These are phyloP conservation scores for Osmoderma eremita DNA, from an alignment of 2,888 invertebrate genomes.

Conservation along the genomic window DNA sequence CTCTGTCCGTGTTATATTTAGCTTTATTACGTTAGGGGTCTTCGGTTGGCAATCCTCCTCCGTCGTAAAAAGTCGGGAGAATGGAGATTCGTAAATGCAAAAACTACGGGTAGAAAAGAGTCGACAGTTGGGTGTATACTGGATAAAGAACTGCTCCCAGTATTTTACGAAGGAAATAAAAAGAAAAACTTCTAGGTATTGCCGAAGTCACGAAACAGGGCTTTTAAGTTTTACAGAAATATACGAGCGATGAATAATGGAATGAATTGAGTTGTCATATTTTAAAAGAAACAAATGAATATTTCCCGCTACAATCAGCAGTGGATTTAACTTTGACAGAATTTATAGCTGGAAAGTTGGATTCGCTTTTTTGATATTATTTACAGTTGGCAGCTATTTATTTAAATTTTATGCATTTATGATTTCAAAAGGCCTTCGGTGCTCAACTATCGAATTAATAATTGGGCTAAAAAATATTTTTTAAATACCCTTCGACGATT, in stretches of 20 bases:
- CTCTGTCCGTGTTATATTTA: slow-evolving; percentile 3
- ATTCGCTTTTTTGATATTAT: too few relatives aligned
- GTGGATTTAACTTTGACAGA: too few relatives aligned
- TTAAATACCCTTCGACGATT: too few relatives aligned
- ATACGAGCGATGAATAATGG: neutral
- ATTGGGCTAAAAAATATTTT: too few relatives aligned
- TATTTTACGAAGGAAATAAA: slow-evolving; percentile 6
- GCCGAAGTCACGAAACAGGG: slow-evolving; percentile 14
- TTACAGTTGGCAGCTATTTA: too few relatives aligned
- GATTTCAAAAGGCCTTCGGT: too few relatives aligned
- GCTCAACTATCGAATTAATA: too few relatives aligned
- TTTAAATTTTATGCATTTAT: too few relatives aligned
- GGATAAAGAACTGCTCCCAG: neutral
- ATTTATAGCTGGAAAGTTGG: too few relatives aligned
- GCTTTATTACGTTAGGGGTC: slow-evolving; percentile 5
- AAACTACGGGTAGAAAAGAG: neutral
- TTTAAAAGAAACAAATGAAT: too few relatives aligned
- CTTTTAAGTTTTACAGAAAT: slow-evolving; percentile 2
- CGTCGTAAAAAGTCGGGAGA: neutral
- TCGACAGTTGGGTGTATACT: neutral
- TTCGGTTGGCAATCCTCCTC: neutral
- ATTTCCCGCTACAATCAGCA: too few relatives aligned
- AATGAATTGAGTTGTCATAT: neutral
- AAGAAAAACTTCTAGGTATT: slow-evolving; percentile 4
- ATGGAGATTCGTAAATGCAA: neutral